Conservation (phyloP, 2,113 vertebrate genomes). For the Zosterops borbonicus region DNA sequence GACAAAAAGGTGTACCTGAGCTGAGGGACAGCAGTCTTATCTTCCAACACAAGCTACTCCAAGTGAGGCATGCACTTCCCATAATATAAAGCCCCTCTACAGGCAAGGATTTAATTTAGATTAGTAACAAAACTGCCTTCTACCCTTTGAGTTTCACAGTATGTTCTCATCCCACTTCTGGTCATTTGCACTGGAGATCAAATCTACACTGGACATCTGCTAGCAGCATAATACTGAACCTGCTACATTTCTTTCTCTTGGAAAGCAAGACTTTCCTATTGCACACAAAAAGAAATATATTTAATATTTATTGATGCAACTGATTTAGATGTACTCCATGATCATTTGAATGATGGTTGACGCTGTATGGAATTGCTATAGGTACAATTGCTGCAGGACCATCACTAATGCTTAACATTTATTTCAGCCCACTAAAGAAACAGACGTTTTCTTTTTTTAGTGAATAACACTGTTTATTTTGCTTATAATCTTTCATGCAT, state of each 20-base stretch:
- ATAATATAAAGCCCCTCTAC: not conserved
- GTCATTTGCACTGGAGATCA: not conserved
- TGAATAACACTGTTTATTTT: not conserved
- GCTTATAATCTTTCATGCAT: not conserved
- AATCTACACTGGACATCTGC: not conserved
- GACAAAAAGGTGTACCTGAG: not conserved
- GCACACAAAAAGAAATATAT: not conserved
- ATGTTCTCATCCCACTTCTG: not conserved
- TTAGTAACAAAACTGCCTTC: not conserved
- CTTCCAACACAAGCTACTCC: not conserved
- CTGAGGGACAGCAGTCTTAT: fast-evolving
- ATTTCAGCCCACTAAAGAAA: not conserved
- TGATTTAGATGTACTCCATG: not conserved
- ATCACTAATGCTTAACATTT: not conserved
- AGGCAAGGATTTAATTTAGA: not conserved
- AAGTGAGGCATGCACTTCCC: not conserved
- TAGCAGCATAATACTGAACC: not conserved
- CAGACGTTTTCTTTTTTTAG: not conserved
- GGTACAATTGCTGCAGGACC: not conserved
- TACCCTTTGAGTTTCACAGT: not conserved
- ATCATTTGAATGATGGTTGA: not conserved
- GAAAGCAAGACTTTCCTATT: not conserved
- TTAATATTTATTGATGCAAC: not conserved
- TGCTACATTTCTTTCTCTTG: not conserved
- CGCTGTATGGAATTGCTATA: not conserved